phyloP scores from a whole-genome alignment of 2,888 invertebrate genomes.

The Norana najaformis region DNA sequence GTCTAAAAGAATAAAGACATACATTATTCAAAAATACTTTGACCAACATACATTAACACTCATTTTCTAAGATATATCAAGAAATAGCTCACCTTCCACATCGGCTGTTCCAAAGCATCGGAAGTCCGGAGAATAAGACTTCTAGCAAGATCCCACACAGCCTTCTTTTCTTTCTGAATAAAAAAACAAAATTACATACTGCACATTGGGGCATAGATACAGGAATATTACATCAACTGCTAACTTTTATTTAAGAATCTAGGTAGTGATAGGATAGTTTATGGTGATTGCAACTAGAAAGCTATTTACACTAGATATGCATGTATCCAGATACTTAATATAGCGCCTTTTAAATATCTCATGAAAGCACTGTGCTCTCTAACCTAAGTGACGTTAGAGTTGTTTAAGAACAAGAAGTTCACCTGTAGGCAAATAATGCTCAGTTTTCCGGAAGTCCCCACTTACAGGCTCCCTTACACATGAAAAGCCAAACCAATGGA shows the following conservation, averaged over 20 bases:
- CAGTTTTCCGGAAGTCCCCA: not conserved
- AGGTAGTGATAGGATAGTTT: too few species aligned
- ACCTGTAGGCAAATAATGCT: not conserved
- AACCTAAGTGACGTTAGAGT: not conserved
- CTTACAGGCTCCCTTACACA: not conserved
- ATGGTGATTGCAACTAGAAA: too few species aligned
- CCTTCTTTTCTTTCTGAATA: conserved; percentile 77
- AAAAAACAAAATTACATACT: not conserved
- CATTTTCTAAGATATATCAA: not conserved
- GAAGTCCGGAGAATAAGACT: conserved; percentile 88
- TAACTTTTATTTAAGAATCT: too few species aligned
- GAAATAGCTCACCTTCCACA: not conserved
- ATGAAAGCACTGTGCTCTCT: not conserved
- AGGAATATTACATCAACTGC: too few species aligned
- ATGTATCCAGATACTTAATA: not conserved
- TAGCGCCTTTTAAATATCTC: not conserved
- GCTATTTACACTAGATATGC: too few species aligned
- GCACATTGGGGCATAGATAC: not conserved
- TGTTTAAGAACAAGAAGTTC: not conserved
- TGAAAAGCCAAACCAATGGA: not conserved
- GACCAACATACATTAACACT: not conserved
- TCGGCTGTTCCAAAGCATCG: conserved; percentile 77
- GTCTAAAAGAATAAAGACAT: too few species aligned
- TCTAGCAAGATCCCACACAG: conserved; percentile 86
- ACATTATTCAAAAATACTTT: not conserved